These are phyloP conservation scores for Dolichomitus sp. DNA, from an alignment of 2,888 invertebrate genomes.

Conservation along the genomic window DNA sequence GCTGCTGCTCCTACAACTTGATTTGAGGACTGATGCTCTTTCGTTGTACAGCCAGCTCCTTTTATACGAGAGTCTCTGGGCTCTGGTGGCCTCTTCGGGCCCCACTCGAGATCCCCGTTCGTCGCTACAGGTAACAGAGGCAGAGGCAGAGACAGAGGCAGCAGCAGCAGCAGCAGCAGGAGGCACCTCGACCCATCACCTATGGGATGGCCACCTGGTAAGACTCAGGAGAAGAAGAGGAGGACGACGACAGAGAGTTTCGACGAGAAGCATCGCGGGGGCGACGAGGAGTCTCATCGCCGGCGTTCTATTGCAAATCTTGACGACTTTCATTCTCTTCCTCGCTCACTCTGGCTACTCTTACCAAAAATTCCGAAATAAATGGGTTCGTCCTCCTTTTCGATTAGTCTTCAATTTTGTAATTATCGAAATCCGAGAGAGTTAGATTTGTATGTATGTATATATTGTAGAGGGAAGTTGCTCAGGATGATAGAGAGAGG, in stretches of 20 bases:
- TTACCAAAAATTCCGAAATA: not conserved
- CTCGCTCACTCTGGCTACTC: conserved; percentile 44
- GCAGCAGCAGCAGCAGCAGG: conserved; percentile 1
- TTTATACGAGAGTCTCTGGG: conserved; percentile 80
- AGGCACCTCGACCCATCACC: conserved; percentile 81
- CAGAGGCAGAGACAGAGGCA: not conserved
- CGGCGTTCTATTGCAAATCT: conserved; percentile 56
- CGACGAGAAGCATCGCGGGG: conserved; percentile 28
- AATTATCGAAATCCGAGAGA: not conserved
- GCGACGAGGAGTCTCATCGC: conserved; percentile 44
- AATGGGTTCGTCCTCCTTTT: not conserved
- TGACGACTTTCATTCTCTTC: conserved; percentile 61
- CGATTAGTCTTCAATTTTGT: not conserved
- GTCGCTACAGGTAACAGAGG: conserved; percentile 1
- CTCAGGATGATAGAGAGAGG: not conserved
- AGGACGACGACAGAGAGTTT: conserved; percentile 26
- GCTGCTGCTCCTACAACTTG: conserved; percentile 81
- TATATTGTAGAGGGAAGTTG: not conserved
- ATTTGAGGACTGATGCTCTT: conserved; percentile 86
- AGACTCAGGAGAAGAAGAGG: conserved; percentile 12
- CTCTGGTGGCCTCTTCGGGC: not conserved
- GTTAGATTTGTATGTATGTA: not conserved
- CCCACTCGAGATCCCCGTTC: conserved; percentile 16
- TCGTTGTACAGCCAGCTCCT: conserved; percentile 83
- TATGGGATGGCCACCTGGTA: conserved; percentile 78